Conservation (phyloP, 2,113 vertebrate genomes). For the Willisornis vidua region DNA sequence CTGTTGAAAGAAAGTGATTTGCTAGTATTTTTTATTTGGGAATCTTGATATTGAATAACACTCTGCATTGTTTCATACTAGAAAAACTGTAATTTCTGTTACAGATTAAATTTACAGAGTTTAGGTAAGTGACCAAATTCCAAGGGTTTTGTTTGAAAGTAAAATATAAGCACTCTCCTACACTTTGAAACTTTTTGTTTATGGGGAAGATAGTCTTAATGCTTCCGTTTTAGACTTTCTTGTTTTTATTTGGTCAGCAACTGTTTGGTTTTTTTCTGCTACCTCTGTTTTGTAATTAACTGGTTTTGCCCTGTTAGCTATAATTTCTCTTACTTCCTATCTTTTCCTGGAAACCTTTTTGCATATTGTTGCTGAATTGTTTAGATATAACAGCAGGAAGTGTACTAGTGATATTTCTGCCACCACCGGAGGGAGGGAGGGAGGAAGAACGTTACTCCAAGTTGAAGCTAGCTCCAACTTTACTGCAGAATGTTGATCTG, state of each 20-base stretch:
- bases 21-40: not conserved
- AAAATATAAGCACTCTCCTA: not conserved
- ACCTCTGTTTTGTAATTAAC: not conserved
- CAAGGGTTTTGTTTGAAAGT: not conserved
- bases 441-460: not conserved
- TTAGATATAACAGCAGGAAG: not conserved
- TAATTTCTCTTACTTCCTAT: not conserved
- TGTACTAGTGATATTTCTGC: not conserved
- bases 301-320: not conserved
- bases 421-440: fast-evolving
- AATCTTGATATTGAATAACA: not conserved
- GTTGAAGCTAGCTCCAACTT: fast-evolving
- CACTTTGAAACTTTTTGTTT: not conserved
- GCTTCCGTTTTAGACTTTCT: not conserved
- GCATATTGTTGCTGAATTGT: not conserved
- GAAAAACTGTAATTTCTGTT: not conserved
- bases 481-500: not conserved
- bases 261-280: not conserved
- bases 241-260: not conserved
- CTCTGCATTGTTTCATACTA: not conserved
- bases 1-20: not conserved
- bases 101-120: not conserved
- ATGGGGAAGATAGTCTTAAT: not conserved
- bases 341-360: not conserved
- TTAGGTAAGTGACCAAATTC: not conserved